Evolutionary conservation across 2,797 vertebrate genomes (phyloP), one percentile per base, ranked within the genome.

Genomic region (Peromyscus aztecus): DNA sequence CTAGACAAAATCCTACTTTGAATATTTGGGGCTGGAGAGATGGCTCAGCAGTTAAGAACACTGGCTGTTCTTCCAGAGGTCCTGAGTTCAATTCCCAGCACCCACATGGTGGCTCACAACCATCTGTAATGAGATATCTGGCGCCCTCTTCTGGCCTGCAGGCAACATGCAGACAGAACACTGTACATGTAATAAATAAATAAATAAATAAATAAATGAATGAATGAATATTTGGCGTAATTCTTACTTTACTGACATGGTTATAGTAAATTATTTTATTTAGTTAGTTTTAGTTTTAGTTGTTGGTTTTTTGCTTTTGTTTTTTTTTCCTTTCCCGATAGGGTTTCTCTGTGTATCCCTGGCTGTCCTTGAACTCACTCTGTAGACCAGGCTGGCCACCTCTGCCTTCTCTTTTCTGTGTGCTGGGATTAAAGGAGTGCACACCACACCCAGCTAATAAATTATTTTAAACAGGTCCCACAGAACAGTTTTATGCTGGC

Each of bases 1-100:
- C 52, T 97, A 96, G 71, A 43, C 84, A 85, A 94, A 92, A 34
- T 82, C 52, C 61, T 94, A 81, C 57, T 96, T 91, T 93, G 16
- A 93, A 34, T 29, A 85, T 73, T 27, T 90, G 90, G 40, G 43
- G 43, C 43, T 43, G 43, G 43, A 43, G 43, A 43, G 43, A 43
- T 43, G 43, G 43, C 43, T 43, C 43, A 43, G 43, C 4, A 4
- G 43, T 43, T 43, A 43, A 43, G 43, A 43, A 43, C 43, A 43
- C 43, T 43, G 43, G 43, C 43, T 43, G 43, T 43, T 43, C 43
- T 43, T 43, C 43, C 43, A 43, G 43, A 43, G 43, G 43, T 43
- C 43, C 43, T 43, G 43, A 43, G 43, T 43, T 43, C 43, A 43
- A 43, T 43, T 43, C 43, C 43, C 43, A 43, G 43, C 43, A 43